These are phyloP conservation scores for Panagrolaimus sp. DNA, from an alignment of 1,140 invertebrate species.

Conservation along the genomic window DNA sequence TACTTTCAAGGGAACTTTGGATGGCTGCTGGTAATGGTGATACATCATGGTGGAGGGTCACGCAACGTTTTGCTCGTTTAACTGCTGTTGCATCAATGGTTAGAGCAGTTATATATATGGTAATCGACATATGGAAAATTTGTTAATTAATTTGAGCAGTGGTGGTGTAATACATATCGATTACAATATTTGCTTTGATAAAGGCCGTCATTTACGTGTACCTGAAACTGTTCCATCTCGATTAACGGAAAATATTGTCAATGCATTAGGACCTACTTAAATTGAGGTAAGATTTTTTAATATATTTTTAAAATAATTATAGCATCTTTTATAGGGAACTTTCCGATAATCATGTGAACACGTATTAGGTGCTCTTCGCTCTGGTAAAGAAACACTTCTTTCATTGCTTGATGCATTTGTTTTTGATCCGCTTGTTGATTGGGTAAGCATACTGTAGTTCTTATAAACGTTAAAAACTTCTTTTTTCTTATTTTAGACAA, in stretches of 20 bases:
- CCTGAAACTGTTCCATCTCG: conserved; percentile 76
- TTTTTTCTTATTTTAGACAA: background rate
- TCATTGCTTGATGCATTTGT: conserved; percentile 85
- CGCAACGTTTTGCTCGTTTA: conserved; percentile 80
- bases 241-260: conserved; percentile 86
- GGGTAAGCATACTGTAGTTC: conserved; percentile 63
- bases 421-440: conserved; percentile 86
- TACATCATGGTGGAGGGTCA: conserved; percentile 81
- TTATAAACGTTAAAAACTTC: too few relatives aligned
- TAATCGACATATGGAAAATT: conserved; percentile 94
- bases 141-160: conserved; percentile 83
- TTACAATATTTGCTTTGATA: conserved; percentile 99
- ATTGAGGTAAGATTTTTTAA: conserved; percentile 67
- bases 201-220: conserved; percentile 69
- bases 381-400: conserved; percentile 76
- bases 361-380: conserved; percentile 75
- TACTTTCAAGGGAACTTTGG: conserved; percentile 15
- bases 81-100: conserved; percentile 96
- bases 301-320: background rate
- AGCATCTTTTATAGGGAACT: conserved; percentile 68
- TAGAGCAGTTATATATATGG: conserved; percentile 95
- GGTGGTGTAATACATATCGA: conserved; percentile 93
- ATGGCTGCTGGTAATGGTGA: background rate
- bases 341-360: conserved; percentile 81
- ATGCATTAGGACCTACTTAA: conserved; percentile 83